Evolutionary conservation across 2,113 vertebrate species (phyloP).

Genomic region (Recurvirostra avosetta): DNA sequence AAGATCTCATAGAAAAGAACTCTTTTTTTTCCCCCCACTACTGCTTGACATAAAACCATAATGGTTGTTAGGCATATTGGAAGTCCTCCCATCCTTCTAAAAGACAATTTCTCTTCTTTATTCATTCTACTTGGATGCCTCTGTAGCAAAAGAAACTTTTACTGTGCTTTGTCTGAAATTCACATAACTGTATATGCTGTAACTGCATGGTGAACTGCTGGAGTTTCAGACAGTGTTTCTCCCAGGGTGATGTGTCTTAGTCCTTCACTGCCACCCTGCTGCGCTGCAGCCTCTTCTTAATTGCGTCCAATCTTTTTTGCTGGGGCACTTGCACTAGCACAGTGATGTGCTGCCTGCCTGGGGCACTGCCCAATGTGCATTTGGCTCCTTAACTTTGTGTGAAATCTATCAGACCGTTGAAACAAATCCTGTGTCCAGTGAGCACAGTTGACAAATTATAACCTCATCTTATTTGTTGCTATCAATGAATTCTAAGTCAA

Average conservation of each 20-base stretch:
- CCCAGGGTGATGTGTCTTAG: background rate
- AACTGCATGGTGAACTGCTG: background rate
- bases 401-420: background rate
- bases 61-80: background rate
- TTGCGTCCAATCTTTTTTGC: background rate
- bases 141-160: conserved; percentile 7
- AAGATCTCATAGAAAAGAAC: background rate
- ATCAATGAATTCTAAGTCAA: background rate
- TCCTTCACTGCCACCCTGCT: background rate
- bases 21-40: background rate
- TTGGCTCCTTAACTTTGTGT: background rate
- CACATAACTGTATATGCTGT: background rate
- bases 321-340: background rate
- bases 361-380: background rate
- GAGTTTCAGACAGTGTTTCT: background rate
- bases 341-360: background rate
- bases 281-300: background rate
- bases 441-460: background rate
- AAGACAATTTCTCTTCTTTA: conserved; percentile 3
- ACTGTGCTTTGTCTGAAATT: background rate
- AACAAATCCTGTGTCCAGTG: background rate
- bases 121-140: background rate
- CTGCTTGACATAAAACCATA: conserved; percentile 7
- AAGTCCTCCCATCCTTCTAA: background rate
- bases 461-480: background rate